Base-by-base conservation (phyloP, 2,888 invertebrate genomes). In the Venustoraphidia nigricollis region DNA sequence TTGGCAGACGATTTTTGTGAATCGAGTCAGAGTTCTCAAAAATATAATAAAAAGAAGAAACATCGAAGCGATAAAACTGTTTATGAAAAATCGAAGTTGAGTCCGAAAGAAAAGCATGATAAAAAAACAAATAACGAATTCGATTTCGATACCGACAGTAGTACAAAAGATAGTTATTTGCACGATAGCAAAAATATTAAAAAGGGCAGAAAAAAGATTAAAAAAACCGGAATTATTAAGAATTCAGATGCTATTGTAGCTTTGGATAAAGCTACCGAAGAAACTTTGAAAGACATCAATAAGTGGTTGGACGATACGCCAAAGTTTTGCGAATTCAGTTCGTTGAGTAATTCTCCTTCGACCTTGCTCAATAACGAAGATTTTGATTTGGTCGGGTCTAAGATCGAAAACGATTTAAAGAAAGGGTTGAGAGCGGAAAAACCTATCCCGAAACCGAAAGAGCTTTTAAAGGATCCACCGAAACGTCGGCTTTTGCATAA, bases 261-360 rank as follows among this genome's bases (percentile, higher is more conserved):
- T 3, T 64, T 83, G 14, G 79, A 80, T 58, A 70, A 81, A 52
- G 82, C 81, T 9, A 82, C 83, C 0, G 83, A 82, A 58, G 82
- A 86, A 68, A 85, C 83, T 13, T 70, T 84, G 0, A 83, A 90
- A 73, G 90, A 90, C 62, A 88, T 90, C 40, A 89, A 86, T 62
- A 87, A 88, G 59, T 90, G 89, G 88, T 66, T 91, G 51, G 88
- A 89, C 59, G 88, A 88, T 57, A 83, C 88, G 0, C 88, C 89
- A 0, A 79, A 81, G 55, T 76, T 80, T 52, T 76, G 83, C 0
- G 81, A 81, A 56, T 79, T 81, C 53, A 86, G 83, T 56, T 86
- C 87, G 1, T 81, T 80, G 8, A 83, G 83, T 58, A 86, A 85
- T 63, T 88, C 88, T 0, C 81, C 82, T 0, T 77, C 81, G 2